Evolutionary conservation across 2,113 vertebrate genomes (phyloP).

Genomic region (Syngnathus scovelli): DNA sequence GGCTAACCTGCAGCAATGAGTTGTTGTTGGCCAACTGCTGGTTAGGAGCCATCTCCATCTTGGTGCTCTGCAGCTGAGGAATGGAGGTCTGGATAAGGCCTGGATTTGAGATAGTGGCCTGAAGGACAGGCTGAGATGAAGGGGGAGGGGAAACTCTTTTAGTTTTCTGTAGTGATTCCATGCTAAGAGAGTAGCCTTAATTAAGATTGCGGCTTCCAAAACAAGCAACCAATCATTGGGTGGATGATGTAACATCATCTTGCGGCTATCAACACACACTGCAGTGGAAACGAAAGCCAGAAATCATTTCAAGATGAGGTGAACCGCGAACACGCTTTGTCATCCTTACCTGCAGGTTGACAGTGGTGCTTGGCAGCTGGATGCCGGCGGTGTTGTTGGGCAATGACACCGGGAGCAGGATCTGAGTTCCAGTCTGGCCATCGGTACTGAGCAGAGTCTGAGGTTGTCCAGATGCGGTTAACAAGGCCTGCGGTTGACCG

Average conservation of each 20-base stretch:
- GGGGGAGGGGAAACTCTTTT: not conserved
- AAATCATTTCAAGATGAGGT: too few relatives aligned
- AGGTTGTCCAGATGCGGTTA: conserved; percentile 42
- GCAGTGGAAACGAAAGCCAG: too few relatives aligned
- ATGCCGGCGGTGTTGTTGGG: conserved; percentile 75
- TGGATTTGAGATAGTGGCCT: conserved; percentile 70
- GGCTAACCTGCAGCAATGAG: conserved; percentile 80
- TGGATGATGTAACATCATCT: too few relatives aligned
- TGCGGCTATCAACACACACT: too few relatives aligned
- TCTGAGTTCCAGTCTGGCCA: conserved; percentile 79
- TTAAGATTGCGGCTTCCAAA: not conserved
- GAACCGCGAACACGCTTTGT: too few relatives aligned
- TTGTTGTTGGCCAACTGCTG: conserved; percentile 70
- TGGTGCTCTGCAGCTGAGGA: conserved; percentile 68
- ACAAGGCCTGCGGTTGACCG: conserved; percentile 79
- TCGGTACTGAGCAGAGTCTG: conserved; percentile 79
- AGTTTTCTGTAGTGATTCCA: not conserved
- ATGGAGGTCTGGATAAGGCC: conserved; percentile 69
- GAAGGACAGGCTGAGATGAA: conserved; percentile 53
- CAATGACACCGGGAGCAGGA: conserved; percentile 85
- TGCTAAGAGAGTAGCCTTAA: too few relatives aligned
- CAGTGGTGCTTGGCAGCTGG: conserved; percentile 80
- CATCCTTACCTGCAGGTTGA: conserved; percentile 79
- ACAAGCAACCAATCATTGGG: not conserved
- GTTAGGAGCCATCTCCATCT: conserved; percentile 61